Evolutionary conservation across 2,797 vertebrate species (phyloP), one percentile per base, ranked within the genome.

Genomic region (Otolemur crassicaudatus): DNA sequence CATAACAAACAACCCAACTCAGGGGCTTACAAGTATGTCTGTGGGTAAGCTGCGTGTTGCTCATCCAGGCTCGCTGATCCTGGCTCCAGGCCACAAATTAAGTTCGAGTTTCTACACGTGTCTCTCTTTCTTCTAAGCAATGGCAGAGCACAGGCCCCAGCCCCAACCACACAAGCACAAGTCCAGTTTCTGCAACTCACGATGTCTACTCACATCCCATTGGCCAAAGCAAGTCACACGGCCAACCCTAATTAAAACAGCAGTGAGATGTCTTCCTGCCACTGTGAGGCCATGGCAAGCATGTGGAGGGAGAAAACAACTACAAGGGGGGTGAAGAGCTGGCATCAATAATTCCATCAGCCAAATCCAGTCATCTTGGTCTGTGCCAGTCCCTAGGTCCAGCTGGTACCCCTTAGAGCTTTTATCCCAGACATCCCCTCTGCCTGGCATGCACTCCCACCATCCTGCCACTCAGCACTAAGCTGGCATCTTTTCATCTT

Each of bases 301-400:
- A 5, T 37, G n/a, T 17, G 25, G 61, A 0, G 31, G 17, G 1
- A 1, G 34, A n/a, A 34, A 2, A 19, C 31, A 46, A 22, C 11
- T 1, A 27, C 19, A 27, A 53, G 22, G 8, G 11, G 27, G 27
- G 58, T 58, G 16, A 67, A 9, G 80, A 69, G 4, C 4, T 53
- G 72, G 27, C 49, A 73, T n/a, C 67, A 0, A 11, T 23, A 13
- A 92, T 25, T 73, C 72, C 40, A 37, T 49, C 22, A 14, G n/a
- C n/a, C n/a, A 80, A 34, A 12, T 19, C 84, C 40, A 10, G 61
- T 88, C 49, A 2, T 4, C 58, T 49, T 23, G 2, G 58, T 56
- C 58, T 58, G 29, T 10, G 49, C 60, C 31, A 1, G 23, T 77
- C 23, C 91, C 53, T 60, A 72, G n/a, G 75, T 31, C 22, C 82